Percentiles rank a stretch among this genome's conserved stretches.
Conservation (phyloP, 2,113 vertebrate genomes). For the Plestiodon gilberti region DNA sequence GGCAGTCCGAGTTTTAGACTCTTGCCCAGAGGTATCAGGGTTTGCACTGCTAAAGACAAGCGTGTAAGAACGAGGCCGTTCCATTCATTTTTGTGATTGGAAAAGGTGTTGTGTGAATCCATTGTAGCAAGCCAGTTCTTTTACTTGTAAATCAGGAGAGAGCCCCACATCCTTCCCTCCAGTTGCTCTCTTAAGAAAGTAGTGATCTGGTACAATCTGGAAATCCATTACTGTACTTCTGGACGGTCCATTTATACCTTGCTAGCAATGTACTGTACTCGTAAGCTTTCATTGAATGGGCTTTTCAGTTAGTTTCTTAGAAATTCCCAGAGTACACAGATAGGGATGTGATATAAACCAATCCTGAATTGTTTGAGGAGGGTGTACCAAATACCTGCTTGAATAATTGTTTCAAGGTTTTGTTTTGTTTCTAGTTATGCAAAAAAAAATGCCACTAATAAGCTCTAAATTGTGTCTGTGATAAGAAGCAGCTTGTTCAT, state of each 20-base stretch:
- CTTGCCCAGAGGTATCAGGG: background rate
- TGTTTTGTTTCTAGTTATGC: background rate
- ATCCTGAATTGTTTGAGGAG: background rate
- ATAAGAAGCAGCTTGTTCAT: conserved; percentile 35
- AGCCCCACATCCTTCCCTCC: background rate
- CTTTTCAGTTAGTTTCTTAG: background rate
- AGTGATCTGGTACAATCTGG: background rate
- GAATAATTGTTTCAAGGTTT: background rate
- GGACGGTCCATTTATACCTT: background rate
- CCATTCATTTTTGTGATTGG: too few species aligned
- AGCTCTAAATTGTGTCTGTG: conserved; percentile 12
- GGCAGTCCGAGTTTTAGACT: background rate
- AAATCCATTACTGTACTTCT: background rate
- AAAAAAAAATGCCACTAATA: background rate
- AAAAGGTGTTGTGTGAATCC: too few species aligned
- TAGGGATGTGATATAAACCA: conserved; percentile 7
- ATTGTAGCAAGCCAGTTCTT: too few species aligned
- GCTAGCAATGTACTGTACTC: background rate
- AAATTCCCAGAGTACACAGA: background rate
- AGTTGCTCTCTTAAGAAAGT: background rate
- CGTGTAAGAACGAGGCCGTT: background rate
- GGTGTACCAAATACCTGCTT: conserved; percentile 15
- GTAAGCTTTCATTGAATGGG: background rate
- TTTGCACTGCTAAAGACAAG: background rate
- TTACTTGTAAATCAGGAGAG: background rate